Conservation (phyloP, 2,797 vertebrate species). For the Mormyrus proboscirostris region DNA sequence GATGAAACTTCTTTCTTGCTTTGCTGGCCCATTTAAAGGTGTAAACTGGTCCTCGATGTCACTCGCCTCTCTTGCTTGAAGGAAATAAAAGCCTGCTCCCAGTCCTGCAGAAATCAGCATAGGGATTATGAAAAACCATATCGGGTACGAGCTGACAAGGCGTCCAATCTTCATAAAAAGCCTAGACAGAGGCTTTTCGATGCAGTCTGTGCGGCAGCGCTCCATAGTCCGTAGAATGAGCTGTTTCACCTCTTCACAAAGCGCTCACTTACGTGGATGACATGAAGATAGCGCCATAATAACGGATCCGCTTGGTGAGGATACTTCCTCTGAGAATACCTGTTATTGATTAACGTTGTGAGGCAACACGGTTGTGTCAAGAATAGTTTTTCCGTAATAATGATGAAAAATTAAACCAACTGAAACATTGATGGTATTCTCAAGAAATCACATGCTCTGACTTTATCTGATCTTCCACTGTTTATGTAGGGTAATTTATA, state of each 20-base stretch:
- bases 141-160: slow-evolving; percentile 30
- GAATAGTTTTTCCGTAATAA: background rate
- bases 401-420: background rate
- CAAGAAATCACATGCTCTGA: background rate
- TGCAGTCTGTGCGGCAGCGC: slow-evolving; percentile 26
- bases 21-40: slow-evolving; percentile 47
- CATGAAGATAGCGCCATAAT: background rate
- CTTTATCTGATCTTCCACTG: background rate
- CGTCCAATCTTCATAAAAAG: slow-evolving; percentile 28
- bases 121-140: slow-evolving; percentile 33
- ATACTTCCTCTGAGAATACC: background rate
- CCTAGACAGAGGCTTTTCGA: slow-evolving; percentile 29
- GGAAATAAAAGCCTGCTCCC: slow-evolving; percentile 40
- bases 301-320: background rate
- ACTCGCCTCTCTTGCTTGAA: slow-evolving; percentile 30
- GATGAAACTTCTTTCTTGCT: slow-evolving; percentile 49
- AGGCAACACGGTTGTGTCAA: background rate
- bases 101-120: slow-evolving; percentile 42
- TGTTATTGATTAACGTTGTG: background rate
- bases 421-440: background rate
- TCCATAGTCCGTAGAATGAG: background rate
- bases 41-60: slow-evolving; percentile 56
- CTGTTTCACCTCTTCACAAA: background rate
- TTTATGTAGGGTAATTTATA: background rate
- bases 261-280: background rate